Conservation (phyloP, 2,888 invertebrate genomes). For the Exocentrus adspersus region DNA sequence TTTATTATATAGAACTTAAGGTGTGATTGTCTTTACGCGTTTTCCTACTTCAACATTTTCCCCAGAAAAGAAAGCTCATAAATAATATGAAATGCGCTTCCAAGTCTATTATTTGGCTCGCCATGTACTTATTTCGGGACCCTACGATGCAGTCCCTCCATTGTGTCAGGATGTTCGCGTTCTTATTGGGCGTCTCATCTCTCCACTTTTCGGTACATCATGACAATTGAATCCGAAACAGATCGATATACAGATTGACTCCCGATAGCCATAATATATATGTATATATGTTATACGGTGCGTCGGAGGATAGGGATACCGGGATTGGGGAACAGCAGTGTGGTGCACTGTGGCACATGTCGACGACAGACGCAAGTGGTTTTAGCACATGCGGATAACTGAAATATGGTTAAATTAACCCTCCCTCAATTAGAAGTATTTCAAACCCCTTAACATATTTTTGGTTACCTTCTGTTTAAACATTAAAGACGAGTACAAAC, state of each 20-base stretch:
- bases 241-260: slow-evolving; percentile 57
- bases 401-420: too few relatives aligned
- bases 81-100: not conserved
- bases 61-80: too few relatives aligned
- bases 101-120: slow-evolving; percentile 31
- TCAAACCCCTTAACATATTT: too few relatives aligned
- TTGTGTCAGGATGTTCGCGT: slow-evolving; percentile 50
- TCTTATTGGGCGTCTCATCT: slow-evolving; percentile 58
- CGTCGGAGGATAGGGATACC: slow-evolving; percentile 35
- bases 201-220: slow-evolving; percentile 57
- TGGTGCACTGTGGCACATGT: slow-evolving; percentile 32
- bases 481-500: too few relatives aligned
- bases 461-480: too few relatives aligned
- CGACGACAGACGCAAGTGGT: slow-evolving; percentile 39
- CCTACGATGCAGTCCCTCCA: slow-evolving; percentile 42
- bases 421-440: not conserved
- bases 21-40: too few relatives aligned
- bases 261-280: slow-evolving; percentile 48
- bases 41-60: too few relatives aligned
- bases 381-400: not conserved
- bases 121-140: slow-evolving; percentile 37
- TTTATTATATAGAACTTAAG: too few relatives aligned
- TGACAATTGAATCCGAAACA: slow-evolving; percentile 58
- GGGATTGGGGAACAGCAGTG: slow-evolving; percentile 14
- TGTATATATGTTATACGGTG: slow-evolving; percentile 40